These are phyloP conservation scores for Eptesicus fuscus DNA, from an alignment of 2,113 vertebrate genomes.

Conservation along the genomic window DNA sequence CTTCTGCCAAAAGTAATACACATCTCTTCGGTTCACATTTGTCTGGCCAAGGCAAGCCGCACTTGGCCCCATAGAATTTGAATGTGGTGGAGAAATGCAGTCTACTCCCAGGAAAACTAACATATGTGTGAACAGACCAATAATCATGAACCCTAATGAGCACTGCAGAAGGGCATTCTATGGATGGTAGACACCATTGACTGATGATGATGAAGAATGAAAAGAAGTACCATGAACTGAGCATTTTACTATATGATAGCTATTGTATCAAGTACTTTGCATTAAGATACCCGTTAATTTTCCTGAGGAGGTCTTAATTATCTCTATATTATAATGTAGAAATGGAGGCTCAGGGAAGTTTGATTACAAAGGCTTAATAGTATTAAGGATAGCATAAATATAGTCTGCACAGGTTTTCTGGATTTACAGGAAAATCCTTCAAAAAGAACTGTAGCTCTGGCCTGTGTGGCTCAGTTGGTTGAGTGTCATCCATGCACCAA, in stretches of 20 bases:
- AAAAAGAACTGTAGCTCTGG: neutral
- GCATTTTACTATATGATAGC: neutral
- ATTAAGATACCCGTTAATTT: neutral
- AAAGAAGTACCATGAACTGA: neutral
- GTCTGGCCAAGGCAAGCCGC: neutral
- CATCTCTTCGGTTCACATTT: neutral
- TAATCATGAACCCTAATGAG: neutral
- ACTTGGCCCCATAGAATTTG: neutral
- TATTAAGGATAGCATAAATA: neutral
- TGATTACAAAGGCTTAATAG: neutral
- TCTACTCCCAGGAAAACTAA: neutral
- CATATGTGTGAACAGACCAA: neutral
- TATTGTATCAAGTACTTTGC: neutral
- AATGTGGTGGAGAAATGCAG: neutral
- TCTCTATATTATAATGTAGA: neutral
- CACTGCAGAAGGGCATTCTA: neutral
- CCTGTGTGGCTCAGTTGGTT: neutral
- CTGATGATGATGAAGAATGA: neutral
- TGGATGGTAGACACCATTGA: rapidly evolving
- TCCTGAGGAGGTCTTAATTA: neutral
- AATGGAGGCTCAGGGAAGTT: neutral
- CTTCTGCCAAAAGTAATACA: neutral
- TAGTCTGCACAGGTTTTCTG: neutral
- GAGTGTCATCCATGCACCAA: neutral
- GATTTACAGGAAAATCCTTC: neutral